A percentile compares a stretch with the other conserved stretches of the same genome.
Conservation (phyloP, 2,888 invertebrate genomes). For the Resseliella maxima region DNA sequence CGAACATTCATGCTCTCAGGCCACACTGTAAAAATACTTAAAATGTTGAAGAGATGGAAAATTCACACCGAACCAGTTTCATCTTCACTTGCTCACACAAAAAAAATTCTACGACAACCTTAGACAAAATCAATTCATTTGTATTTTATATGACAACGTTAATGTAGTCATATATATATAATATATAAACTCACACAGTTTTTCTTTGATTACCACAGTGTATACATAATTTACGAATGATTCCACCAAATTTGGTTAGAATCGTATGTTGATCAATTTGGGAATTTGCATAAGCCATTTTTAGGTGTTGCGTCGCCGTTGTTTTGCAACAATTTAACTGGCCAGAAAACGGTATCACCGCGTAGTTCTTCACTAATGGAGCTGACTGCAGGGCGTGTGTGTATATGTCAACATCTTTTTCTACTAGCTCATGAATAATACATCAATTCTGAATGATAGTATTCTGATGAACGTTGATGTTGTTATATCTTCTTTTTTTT, state of each 20-base stretch:
- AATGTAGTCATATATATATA: too few species aligned
- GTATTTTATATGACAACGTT: too few species aligned
- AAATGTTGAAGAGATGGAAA: slow-evolving; percentile 23
- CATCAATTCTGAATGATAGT: not conserved
- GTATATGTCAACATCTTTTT: not conserved
- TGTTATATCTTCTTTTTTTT: too few species aligned
- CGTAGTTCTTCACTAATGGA: not conserved
- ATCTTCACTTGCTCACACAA: not conserved
- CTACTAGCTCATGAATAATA: slow-evolving; percentile 30
- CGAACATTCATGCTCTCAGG: not conserved
- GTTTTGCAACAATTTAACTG: not conserved
- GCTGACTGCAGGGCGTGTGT: too few species aligned
- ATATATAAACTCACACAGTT: too few species aligned
- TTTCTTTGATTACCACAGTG: too few species aligned
- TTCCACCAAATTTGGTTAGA: not conserved
- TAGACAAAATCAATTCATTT: not conserved
- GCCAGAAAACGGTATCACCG: slow-evolving; percentile 6
- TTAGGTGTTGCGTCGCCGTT: not conserved
- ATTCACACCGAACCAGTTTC: slow-evolving; percentile 48
- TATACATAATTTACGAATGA: slow-evolving; percentile 11
- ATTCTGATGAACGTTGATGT: not conserved
- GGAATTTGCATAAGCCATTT: slow-evolving; percentile 30
- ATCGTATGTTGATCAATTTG: not conserved
- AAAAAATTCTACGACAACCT: not conserved
- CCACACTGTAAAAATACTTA: not conserved